Evolutionary conservation across 2,888 invertebrate genomes (phyloP).

Genomic region (Acronicta aceris): DNA sequence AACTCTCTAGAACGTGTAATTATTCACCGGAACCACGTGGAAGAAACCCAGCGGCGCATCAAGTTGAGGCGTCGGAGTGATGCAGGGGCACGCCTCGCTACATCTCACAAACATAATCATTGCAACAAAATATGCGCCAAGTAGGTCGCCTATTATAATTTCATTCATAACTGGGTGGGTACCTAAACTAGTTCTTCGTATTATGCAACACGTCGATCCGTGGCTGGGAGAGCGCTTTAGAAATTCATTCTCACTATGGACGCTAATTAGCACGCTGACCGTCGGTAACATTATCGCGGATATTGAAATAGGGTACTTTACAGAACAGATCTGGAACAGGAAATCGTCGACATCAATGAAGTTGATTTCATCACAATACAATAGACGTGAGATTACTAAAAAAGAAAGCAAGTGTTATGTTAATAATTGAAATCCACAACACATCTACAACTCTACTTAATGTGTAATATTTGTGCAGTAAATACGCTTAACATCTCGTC

Average conservation of each 20-base stretch:
- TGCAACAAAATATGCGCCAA: conserved; percentile 47
- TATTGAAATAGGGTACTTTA: conserved; percentile 5
- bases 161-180: conserved; percentile 60
- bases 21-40: conserved; percentile 12
- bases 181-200: conserved; percentile 66
- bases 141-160: conserved; percentile 62
- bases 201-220: conserved; percentile 48
- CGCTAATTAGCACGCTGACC: conserved; percentile 21
- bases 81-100: conserved; percentile 39
- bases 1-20: not conserved
- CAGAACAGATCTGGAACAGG: conserved; percentile 26
- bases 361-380: conserved; percentile 20
- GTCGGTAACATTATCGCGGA: conserved; percentile 31
- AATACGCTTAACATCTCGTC: not conserved
- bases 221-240: conserved; percentile 63
- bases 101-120: conserved; percentile 46
- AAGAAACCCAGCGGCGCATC: conserved; percentile 28
- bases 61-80: conserved; percentile 32
- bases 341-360: conserved; percentile 12
- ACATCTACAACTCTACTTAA: not conserved
- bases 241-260: conserved; percentile 51
- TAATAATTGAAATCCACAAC: conserved; percentile 23
- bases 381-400: conserved; percentile 9
- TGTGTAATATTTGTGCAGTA: conserved; percentile 7
- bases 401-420: conserved; percentile 9